Evolutionary conservation across 2,797 vertebrate genomes (phyloP).

Genomic region (Enteromius trimaculatus): DNA sequence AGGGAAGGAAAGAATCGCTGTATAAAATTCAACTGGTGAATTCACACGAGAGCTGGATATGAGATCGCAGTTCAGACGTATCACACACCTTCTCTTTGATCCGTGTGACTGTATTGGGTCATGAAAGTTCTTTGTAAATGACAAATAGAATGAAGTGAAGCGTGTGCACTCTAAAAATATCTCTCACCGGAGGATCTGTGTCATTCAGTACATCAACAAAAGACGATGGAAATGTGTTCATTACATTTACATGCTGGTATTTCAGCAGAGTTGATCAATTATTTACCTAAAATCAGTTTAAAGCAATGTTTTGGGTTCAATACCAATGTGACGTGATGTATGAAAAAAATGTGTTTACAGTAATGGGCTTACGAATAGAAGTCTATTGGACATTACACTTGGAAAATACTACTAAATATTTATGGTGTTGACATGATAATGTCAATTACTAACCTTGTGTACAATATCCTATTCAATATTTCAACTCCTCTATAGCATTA

Average conservation of each 20-base stretch:
- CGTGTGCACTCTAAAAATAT: slow-evolving; percentile 26
- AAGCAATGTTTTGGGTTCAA: slow-evolving; percentile 7
- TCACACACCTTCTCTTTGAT: slow-evolving; percentile 54
- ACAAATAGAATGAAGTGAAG: slow-evolving; percentile 38
- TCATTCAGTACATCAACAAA: slow-evolving; percentile 20
- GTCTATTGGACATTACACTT: background rate
- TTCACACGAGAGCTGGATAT: slow-evolving; percentile 39
- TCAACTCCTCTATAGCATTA: background rate
- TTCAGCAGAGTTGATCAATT: background rate
- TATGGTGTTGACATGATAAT: background rate
- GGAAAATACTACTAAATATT: background rate
- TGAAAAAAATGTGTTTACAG: background rate
- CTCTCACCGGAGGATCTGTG: background rate
- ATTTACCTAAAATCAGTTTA: background rate
- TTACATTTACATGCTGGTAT: background rate
- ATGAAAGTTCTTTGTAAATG: slow-evolving; percentile 53
- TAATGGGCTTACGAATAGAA: background rate
- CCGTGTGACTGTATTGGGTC: slow-evolving; percentile 55
- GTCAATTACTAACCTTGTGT: background rate
- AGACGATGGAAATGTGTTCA: slow-evolving; percentile 8
- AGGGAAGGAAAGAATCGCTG: slow-evolving; percentile 46
- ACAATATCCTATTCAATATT: background rate
- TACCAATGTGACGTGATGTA: background rate
- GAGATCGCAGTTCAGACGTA: slow-evolving; percentile 49
- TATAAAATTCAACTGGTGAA: slow-evolving; percentile 56